Evolutionary conservation across 2,797 vertebrate genomes (phyloP), one percentile per base, ranked within the genome.

Genomic region (Hirundo rustica): DNA sequence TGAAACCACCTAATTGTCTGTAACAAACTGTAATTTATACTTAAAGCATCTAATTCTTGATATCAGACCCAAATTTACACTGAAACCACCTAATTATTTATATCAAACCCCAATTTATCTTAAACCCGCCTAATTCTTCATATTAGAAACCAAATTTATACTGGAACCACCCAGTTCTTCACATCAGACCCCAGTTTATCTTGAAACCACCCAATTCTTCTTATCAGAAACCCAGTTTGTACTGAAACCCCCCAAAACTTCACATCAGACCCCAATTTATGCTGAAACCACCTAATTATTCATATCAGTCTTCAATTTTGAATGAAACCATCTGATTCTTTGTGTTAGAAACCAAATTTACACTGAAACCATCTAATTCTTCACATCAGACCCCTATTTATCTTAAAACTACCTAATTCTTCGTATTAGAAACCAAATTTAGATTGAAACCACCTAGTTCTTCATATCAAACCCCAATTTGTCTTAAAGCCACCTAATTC

Each of bases 381-480:
- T 22, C 0, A 11, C 15, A 22, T 32, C 29, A 44, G 7, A 23
- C 16, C 21, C 21, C 30, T 1, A 9, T 45, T 45, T 18, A 2
- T 12, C 4, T 19, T 34, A 13, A 57, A 34, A n/a, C n/a, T n/a
- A 8, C 5, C 8, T 3, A 8, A 42, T 2, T 42, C 4, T 32
- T 2, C 3, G 4, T 8, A 30, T 40, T 20, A 30, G 2, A 22
- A 9, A 13, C 20, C 10, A 1, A 44, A 5, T 17, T 44, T 11
- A 2, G 3, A 0, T 29, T 32, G 27, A 15, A 62, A 25, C 1
- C 29, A 11, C 9, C 17, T 0, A 27, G 38, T 29, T 42, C 5
- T 42, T 3, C 3, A 10, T 13, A 29, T 29, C 18, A 38, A 3
- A 60, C 11, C n/a, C n/a, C n/a, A n/a, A n/a, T n/a, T n/a, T n/a